phyloP scores from a whole-genome alignment of 2,797 vertebrate species.

The Buphagus erythrorhynchus region DNA sequence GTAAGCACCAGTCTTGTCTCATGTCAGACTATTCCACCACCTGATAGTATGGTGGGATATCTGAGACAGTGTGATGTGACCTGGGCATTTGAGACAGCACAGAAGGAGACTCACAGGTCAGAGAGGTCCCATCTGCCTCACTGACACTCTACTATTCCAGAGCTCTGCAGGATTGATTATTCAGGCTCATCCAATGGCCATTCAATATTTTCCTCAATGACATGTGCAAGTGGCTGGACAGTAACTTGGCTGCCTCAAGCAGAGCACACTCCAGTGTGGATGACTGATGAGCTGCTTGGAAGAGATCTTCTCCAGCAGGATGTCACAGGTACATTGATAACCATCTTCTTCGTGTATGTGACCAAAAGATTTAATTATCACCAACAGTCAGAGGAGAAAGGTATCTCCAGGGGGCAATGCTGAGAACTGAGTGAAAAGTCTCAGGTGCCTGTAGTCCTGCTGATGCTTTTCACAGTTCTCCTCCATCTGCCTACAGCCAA shows the following conservation, averaged over 20 bases:
- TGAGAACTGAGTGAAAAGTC: neutral
- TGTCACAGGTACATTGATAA: neutral
- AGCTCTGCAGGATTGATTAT: neutral
- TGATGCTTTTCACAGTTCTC: neutral
- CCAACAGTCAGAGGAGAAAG: neutral
- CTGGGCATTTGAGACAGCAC: neutral
- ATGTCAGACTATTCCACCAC: neutral
- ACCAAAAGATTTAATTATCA: neutral
- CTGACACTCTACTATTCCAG: neutral
- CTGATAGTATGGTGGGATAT: neutral
- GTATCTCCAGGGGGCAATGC: neutral
- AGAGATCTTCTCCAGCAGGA: neutral
- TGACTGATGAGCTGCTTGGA: neutral
- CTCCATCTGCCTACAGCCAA: neutral
- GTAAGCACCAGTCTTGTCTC: neutral
- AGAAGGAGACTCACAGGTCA: neutral
- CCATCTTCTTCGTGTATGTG: neutral
- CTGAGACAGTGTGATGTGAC: neutral
- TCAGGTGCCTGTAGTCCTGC: neutral
- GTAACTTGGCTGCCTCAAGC: neutral
- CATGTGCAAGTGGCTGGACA: fast-evolving
- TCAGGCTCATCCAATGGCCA: neutral
- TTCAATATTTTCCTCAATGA: neutral
- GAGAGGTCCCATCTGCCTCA: neutral
- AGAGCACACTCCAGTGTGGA: neutral